phyloP scores from a whole-genome alignment of 2,797 vertebrate species.

The Gallinago solitaria region DNA sequence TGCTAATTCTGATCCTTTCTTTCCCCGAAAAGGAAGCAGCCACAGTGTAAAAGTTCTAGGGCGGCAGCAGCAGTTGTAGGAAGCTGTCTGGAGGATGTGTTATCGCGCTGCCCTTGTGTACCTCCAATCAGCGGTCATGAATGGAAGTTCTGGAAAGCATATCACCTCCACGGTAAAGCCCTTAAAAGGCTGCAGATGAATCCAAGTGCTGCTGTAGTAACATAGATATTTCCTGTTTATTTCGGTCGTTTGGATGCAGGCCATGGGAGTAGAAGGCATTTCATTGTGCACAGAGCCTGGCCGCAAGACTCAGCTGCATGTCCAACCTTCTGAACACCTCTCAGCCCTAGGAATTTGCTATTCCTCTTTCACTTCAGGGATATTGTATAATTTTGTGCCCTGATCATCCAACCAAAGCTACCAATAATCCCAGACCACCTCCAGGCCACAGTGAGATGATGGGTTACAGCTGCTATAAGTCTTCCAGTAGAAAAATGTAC shows the following conservation, averaged over 20 bases:
- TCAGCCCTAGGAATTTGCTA: background rate
- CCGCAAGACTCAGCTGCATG: background rate
- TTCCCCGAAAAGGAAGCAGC: conserved; percentile 8
- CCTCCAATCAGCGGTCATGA: conserved; percentile 44
- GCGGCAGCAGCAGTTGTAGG: conserved; percentile 9
- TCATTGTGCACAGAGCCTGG: background rate
- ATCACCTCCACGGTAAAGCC: conserved; percentile 31
- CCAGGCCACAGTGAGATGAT: background rate
- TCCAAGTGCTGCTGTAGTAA: conserved; percentile 50
- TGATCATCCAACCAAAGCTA: background rate
- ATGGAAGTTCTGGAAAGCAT: conserved; percentile 49
- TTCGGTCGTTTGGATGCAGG: conserved; percentile 12
- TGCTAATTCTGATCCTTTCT: conserved; percentile 47
- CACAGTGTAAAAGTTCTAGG: conserved; percentile 31
- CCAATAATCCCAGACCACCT: background rate
- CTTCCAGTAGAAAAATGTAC: conserved; percentile 12
- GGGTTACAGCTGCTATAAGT: conserved; percentile 2
- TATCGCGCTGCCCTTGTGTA: background rate
- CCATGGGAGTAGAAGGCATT: conserved; percentile 38
- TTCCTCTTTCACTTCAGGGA: background rate
- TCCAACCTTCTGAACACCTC: background rate
- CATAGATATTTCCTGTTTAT: conserved; percentile 69
- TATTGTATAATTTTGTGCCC: conserved; percentile 21
- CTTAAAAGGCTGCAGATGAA: conserved; percentile 57
- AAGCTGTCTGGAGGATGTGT: conserved; percentile 51